A percentile compares a stretch with the other conserved stretches of the same genome.
Evolutionary conservation across 2,797 vertebrate species (phyloP).

Genomic region (Chelon labrosus): DNA sequence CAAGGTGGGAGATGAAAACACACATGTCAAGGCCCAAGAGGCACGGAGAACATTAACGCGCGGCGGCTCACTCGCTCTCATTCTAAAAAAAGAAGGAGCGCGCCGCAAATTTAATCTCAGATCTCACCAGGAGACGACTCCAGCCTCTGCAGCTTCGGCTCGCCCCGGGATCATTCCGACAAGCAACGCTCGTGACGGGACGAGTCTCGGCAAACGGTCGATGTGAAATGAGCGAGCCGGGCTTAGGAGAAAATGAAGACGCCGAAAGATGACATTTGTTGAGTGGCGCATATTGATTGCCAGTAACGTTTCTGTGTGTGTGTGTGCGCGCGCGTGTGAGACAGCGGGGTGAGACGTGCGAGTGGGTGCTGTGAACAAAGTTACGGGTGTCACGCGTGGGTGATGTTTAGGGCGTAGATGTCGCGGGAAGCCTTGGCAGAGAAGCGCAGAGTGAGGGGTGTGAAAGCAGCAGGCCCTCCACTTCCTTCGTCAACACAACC

Average conservation of each 20-base stretch:
- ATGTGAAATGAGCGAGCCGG: conserved; percentile 10
- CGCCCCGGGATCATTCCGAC: conserved; percentile 43
- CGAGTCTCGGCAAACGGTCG: conserved; percentile 13
- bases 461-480: conserved; percentile 41
- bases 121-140: conserved; percentile 61
- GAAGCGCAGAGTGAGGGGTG: conserved; percentile 43
- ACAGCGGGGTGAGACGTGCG: conserved; percentile 14
- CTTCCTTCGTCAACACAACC: conserved; percentile 57
- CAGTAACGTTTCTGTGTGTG: background rate
- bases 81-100: conserved; percentile 59
- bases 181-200: conserved; percentile 19
- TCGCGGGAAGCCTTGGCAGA: conserved; percentile 22
- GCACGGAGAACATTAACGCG: conserved; percentile 23
- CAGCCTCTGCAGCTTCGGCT: conserved; percentile 26
- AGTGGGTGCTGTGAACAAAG: conserved; percentile 27
- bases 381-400: conserved; percentile 54
- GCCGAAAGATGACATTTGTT: conserved; percentile 40
- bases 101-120: conserved; percentile 51
- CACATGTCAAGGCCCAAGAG: conserved; percentile 38
- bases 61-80: conserved; percentile 3
- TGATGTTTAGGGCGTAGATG: conserved; percentile 61
- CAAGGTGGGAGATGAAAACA: conserved; percentile 55
- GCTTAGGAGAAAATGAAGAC: conserved; percentile 3
- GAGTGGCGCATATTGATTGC: conserved; percentile 32
- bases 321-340: background rate